A percentile compares a stretch with the other conserved stretches of the same genome.
Conservation (phyloP, 2,113 vertebrate species). For the Laticauda laticaudata region DNA sequence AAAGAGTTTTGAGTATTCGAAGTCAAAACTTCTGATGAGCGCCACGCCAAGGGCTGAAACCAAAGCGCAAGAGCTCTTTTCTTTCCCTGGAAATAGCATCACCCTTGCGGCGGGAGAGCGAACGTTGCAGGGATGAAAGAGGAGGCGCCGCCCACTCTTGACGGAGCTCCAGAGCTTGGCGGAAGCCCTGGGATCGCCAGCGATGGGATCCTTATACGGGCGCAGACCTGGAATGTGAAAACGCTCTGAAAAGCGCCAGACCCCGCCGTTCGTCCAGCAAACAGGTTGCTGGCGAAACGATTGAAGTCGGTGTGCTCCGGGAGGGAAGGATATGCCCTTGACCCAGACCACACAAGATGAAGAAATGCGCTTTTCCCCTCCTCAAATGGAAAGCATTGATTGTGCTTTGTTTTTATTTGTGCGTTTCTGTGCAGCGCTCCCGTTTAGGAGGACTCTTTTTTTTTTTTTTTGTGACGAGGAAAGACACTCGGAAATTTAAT, state of each 20-base stretch:
- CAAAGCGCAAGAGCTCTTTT: background rate
- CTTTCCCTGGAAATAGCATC: background rate
- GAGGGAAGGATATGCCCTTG: background rate
- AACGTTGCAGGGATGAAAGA: background rate
- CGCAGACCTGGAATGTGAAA: background rate
- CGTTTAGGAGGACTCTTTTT: background rate
- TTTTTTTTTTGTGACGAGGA: too few relatives aligned
- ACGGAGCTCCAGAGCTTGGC: background rate
- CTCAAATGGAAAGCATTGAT: background rate
- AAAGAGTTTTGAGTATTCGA: background rate
- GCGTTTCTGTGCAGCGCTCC: background rate
- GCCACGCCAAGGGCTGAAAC: background rate
- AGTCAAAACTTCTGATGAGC: background rate
- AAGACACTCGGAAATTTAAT: background rate
- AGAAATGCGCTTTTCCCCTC: background rate
- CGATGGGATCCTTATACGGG: slow-evolving; percentile 1
- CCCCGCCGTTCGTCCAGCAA: background rate
- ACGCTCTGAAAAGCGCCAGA: background rate
- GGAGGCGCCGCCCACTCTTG: background rate
- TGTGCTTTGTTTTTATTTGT: background rate
- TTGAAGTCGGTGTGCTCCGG: background rate
- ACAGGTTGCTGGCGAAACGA: background rate
- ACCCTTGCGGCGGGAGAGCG: background rate
- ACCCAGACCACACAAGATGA: background rate
- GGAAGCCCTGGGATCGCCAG: slow-evolving; percentile 6